Conservation (phyloP, 2,113 vertebrate species). For the Glaucomys volans region DNA sequence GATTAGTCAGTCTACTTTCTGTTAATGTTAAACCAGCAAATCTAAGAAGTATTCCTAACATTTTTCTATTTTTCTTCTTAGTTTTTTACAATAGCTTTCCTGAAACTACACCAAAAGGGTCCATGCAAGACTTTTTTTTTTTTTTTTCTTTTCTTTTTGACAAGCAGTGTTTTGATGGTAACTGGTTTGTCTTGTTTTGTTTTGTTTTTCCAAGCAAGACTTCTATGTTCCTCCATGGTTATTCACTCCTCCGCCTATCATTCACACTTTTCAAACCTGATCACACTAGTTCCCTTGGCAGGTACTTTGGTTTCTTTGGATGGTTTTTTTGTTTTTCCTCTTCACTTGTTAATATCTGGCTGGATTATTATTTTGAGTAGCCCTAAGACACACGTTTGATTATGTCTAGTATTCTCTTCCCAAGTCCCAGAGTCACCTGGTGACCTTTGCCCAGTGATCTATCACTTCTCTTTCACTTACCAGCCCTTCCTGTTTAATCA, state of each 20-base stretch:
- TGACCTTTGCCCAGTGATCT: background rate
- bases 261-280: background rate
- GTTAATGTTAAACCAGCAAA: background rate
- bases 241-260: background rate
- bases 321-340: background rate
- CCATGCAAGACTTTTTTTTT: background rate
- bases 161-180: too few relatives aligned
- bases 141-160: background rate
- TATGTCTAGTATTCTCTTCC: background rate
- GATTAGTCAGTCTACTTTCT: background rate
- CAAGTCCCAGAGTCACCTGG: background rate
- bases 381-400: background rate
- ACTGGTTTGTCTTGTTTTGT: too few relatives aligned
- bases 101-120: background rate
- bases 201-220: background rate
- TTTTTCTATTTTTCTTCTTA: constrained; percentile 24
- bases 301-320: background rate
- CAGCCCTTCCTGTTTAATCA: background rate
- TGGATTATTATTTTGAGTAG: background rate
- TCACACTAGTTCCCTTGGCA: background rate
- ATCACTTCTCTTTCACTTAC: background rate
- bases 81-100: background rate
- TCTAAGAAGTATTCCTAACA: background rate
- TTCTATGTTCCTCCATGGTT: background rate
- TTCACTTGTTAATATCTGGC: background rate